Base-by-base conservation (phyloP, 35 echinoderm and acorn worm species). In the Acanthaster planci region DNA sequence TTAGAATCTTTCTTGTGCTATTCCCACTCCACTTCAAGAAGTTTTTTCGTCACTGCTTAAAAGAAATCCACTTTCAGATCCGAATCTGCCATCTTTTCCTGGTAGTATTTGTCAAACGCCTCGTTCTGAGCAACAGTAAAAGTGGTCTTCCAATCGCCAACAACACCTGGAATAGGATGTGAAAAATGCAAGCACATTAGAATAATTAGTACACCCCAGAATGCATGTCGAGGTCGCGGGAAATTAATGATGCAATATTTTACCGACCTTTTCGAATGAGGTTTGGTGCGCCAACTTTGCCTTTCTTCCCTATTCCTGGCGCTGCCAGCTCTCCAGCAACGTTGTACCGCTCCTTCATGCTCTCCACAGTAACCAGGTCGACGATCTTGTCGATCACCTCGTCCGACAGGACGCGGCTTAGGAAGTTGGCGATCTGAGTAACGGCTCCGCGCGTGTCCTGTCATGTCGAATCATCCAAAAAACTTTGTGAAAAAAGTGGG, bases 111-210 rank as follows among this genome's bases (percentile, higher is more conserved):
- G 55, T 93, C 91, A 57, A 93, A 89, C 18, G 15, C 17, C 38
- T 78, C 86, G 50, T 85, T 93, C 86, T 93, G 91, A 47, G 67
- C 80, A 23, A 84, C 91, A 31, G 87, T 85, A 76, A 93, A 93
- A 40, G 83, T 84, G n/a, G 84, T 93, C 76, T 89, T 89, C 91
- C 91, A 93, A 78, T 93, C 91, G 77, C 91, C 91, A 57, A 93
- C 86, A 39, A 57, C 55, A 8, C 91, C 91, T 93, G 59, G 8
- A 81, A 40, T 39, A 80, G 15, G 38, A 6, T 47, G 4, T 6
- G 12, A 47, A 12, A 47, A 47, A 6, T 12, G 12, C 12, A 12
- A 12, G 42, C 42, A 47, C 4, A 12, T 12, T 47, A 4, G n/a
- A n/a, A n/a, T n/a, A n/a, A n/a, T n/a, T n/a, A n/a, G n/a, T 12